A percentile compares a stretch with the other conserved stretches of the same genome.
Evolutionary conservation across 1,140 invertebrate species (phyloP).

Genomic region (Caenorhabditis briggsae): DNA sequence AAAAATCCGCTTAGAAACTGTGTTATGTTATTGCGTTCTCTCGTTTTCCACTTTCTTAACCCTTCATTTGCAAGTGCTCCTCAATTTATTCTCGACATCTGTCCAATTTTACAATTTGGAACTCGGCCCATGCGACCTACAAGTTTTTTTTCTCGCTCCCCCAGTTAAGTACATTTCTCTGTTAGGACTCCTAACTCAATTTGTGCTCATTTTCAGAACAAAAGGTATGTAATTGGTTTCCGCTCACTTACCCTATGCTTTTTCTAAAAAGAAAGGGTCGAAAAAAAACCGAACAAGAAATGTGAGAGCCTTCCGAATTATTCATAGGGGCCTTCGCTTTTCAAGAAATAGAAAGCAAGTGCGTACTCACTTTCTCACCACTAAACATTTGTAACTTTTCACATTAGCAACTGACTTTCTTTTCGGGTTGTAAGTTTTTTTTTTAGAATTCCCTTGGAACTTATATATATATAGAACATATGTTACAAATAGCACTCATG

Average conservation of each 20-base stretch:
- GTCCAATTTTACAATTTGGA: slow-evolving; percentile 26
- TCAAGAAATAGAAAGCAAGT: slow-evolving; percentile 43
- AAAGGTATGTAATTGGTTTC: slow-evolving; percentile 53
- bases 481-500: slow-evolving; percentile 1
- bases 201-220: slow-evolving; percentile 50
- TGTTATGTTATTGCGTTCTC: slow-evolving; percentile 47
- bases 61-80: slow-evolving; percentile 37
- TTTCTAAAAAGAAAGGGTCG: not conserved
- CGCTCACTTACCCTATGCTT: slow-evolving; percentile 31
- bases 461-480: not conserved
- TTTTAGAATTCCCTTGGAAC: slow-evolving; percentile 39
- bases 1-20: slow-evolving; percentile 55
- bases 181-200: slow-evolving; percentile 9
- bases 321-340: slow-evolving; percentile 39
- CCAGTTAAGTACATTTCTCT: not conserved
- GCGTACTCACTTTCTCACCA: slow-evolving; percentile 23
- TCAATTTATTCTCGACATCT: slow-evolving; percentile 10
- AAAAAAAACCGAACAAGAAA: slow-evolving; percentile 52
- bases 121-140: not conserved
- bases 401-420: slow-evolving; percentile 44
- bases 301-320: slow-evolving; percentile 48
- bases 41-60: too few species aligned
- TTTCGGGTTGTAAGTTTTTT: not conserved
- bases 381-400: slow-evolving; percentile 54
- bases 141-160: slow-evolving; percentile 20